Conservation (phyloP, 2,888 invertebrate genomes). For the Drosophila mettleri region DNA sequence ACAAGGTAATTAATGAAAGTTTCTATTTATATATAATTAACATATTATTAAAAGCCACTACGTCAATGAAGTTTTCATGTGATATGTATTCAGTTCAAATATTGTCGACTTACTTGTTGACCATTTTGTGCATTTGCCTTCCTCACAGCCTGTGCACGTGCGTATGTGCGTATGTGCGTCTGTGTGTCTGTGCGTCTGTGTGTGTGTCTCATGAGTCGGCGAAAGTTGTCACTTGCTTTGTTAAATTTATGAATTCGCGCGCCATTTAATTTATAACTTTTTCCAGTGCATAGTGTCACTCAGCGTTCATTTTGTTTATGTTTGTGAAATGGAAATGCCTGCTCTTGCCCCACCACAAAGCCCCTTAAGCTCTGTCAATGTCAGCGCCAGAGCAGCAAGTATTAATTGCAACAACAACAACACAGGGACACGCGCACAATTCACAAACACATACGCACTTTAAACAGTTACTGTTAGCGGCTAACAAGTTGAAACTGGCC, state of each 20-base stretch:
- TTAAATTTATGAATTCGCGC: conserved; percentile 49
- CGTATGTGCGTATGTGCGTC: too few species aligned
- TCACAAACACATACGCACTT: conserved; percentile 73
- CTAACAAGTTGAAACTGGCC: conserved; percentile 70
- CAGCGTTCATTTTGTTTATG: conserved; percentile 33
- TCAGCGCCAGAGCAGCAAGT: conserved; percentile 24
- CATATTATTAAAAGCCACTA: not conserved
- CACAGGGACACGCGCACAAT: conserved; percentile 67
- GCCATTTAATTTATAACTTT: conserved; percentile 49
- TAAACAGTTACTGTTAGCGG: conserved; percentile 67
- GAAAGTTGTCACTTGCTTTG: conserved; percentile 49
- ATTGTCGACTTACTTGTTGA: conserved; percentile 46
- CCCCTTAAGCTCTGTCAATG: conserved; percentile 57
- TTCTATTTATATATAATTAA: not conserved
- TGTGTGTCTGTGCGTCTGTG: not conserved
- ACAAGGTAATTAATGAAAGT: not conserved
- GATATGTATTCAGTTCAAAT: conserved; percentile 8
- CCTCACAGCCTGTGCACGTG: not conserved
- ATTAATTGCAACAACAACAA: conserved; percentile 14
- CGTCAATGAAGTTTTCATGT: not conserved
- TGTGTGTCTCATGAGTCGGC: conserved; percentile 17
- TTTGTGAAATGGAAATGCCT: conserved; percentile 28
- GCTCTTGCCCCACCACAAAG: not conserved
- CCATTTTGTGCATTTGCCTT: conserved; percentile 10
- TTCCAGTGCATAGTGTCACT: conserved; percentile 49